Evolutionary conservation across 2,888 invertebrate genomes (phyloP), one percentile per base, ranked within the genome.

Genomic region (Strigamia crassipes): DNA sequence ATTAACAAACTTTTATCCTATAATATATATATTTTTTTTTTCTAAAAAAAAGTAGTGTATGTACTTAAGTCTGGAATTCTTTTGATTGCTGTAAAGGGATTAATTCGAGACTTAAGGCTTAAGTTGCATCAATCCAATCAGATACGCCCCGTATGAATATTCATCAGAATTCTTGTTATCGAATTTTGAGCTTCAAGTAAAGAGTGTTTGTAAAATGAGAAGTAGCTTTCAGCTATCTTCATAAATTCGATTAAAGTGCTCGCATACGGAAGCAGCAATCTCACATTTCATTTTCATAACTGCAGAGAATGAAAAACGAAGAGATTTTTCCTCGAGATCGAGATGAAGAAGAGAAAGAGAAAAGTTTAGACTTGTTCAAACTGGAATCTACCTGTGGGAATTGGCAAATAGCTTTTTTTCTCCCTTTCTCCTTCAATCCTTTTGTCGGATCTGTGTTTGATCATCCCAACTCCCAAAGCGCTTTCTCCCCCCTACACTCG

Each of bases 381-480:
- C 66, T 66, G 15, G 66, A 66, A 66, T 66, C 21, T 66, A 66
- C 66, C 66, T 66, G 66, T 10, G 66, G 66, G 66, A 66, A 66
- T 66, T 66, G 66, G 66, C 27, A 66, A 66, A 66, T 66, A 66
- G 66, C 66, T 66, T 66, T 51, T 51, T 66, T 66, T 51, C 51
- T n/a, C n/a, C 42, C 12, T 66, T 66, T 66, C 31, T 23, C 1
- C 27, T 27, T 66, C 66, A 66, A 66, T 66, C 66, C 66, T 66
- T 66, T 66, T 66, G 66, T 66, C 66, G 66, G 66, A 66, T 66
- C 66, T 66, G 31, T 66, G 66, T 66, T 66, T 66, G 66, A 66
- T 66, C 66, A 66, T 66, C 66, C 66, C 66, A 66, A 66, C 66
- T 66, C 66, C 31, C 66, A 66, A 66, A 66, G 27, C 66, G 15